These are phyloP conservation scores for Paragorgia papillata DNA, from an alignment of 92 coral and sea anemone species.

Conservation along the genomic window DNA sequence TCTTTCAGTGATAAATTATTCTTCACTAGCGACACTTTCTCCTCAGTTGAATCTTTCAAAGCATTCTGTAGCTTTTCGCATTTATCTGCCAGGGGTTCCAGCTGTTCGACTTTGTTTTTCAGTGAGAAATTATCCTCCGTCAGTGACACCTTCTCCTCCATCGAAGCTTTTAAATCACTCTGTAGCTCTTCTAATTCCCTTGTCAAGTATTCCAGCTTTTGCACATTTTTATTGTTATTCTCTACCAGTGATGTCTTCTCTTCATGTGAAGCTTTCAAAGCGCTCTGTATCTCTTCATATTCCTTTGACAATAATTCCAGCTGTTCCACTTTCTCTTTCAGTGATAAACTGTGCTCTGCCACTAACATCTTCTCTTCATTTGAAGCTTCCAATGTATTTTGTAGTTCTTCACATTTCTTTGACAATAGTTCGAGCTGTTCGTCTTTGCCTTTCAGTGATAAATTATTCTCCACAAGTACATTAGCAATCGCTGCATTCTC, in stretches of 20 bases:
- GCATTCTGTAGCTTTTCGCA: constrained; percentile 47
- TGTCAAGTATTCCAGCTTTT: no score
- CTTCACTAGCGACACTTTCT: constrained; percentile 7
- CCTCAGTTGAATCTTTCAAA: background rate
- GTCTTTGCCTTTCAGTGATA: constrained; percentile 47
- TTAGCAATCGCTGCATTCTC: background rate
- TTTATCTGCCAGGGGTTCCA: constrained; percentile 65
- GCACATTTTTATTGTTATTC: no score
- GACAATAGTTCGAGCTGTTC: constrained; percentile 66
- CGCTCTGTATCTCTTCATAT: constrained; percentile 43
- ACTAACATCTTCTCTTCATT: constrained; percentile 28
- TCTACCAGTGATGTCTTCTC: constrained; percentile 8
- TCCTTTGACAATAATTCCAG: constrained; percentile 67
- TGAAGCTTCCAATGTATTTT: constrained; percentile 35
- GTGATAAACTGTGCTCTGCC: constrained; percentile 7
- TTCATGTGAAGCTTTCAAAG: background rate
- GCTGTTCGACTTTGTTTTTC: constrained; percentile 61
- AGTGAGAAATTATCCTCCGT: background rate
- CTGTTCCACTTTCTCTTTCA: constrained; percentile 61
- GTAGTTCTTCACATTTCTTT: constrained; percentile 60
- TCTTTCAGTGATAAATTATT: constrained; percentile 19
- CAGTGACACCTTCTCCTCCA: background rate
- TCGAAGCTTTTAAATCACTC: background rate
- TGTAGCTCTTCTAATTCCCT: no score
- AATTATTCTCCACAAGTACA: background rate